A percentile compares a stretch with the other conserved stretches of the same genome.
Evolutionary conservation across 2,797 vertebrate species (phyloP).

Genomic region (Oreortyx pictus): DNA sequence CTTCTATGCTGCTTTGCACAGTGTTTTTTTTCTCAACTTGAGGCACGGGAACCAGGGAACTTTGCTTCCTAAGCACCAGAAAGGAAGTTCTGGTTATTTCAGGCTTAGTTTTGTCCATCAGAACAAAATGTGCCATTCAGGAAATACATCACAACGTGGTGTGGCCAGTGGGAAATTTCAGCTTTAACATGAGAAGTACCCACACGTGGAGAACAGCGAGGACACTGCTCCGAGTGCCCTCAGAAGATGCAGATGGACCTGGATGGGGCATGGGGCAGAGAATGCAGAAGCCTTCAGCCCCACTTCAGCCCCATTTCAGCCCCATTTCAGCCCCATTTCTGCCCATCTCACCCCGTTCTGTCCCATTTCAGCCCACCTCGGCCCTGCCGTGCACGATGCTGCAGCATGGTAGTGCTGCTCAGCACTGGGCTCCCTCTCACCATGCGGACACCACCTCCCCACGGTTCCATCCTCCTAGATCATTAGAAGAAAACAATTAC

Average conservation of each 20-base stretch:
- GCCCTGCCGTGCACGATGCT: too few relatives aligned
- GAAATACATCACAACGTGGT: fast-evolving
- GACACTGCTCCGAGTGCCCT: fast-evolving
- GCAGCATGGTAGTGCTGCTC: neutral
- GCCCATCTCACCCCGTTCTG: neutral
- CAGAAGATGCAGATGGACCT: neutral
- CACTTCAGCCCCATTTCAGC: neutral
- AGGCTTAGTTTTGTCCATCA: neutral
- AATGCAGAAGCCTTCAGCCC: neutral
- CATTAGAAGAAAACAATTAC: conserved; percentile 69
- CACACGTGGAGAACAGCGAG: neutral
- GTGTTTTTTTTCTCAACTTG: neutral
- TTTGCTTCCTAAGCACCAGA: neutral
- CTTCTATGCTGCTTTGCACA: fast-evolving
- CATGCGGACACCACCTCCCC: neutral
- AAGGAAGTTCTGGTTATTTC: neutral
- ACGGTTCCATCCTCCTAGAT: conserved; percentile 23
- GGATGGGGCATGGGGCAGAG: neutral
- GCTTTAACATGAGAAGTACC: neutral
- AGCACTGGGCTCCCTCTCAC: fast-evolving
- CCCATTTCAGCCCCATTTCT: neutral
- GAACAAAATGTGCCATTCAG: neutral
- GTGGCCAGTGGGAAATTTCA: neutral
- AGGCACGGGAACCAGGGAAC: neutral
- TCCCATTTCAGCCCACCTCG: too few relatives aligned